Evolutionary conservation across 2,797 vertebrate genomes (phyloP), one percentile per base, ranked within the genome.

Genomic region (Rhynchonycteris naso): DNA sequence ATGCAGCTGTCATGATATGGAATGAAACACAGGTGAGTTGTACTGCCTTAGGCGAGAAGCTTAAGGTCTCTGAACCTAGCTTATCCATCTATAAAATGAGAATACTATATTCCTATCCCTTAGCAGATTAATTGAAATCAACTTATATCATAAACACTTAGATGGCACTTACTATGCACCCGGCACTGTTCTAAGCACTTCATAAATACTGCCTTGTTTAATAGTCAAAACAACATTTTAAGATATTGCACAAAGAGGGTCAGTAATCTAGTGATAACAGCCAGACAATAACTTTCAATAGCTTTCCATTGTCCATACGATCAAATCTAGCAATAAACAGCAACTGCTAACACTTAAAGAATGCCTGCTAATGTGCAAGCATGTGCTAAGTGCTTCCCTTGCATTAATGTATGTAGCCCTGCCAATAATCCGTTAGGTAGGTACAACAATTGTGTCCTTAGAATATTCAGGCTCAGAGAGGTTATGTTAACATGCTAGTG

Each of bases 1-100:
- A 84, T 15, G 68, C 7, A 52, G 69, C 16, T 78, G 47, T 26
- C 69, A 16, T 3, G 21, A 82, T 38, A 71, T 13, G 65, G 76
- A 74, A 82, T 76, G 56, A 66, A 63, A 83, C 35, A 76, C 54
- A 65, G 54, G 13, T 50, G n/a, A 65, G n/a, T 33, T 94, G 16
- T 59, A 6, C 18, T 16, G 63, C 47, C 35, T 59, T 52, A 84
- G 66, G 66, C 33, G 56, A 95, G 80, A 33, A 43, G 74, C 56
- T 69, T 91, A 65, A 74, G 50, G 74, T 87, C 47, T 91, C 43
- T 92, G 33, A 92, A 66, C 47, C 75, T 82, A 90, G n/a, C 58
- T 76, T 66, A 79, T 5, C 89, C 38, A 61, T 11, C 22, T 66
- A 74, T 58, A 68, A 86, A 91, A 81, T 26, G 47, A 52, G 38